A percentile compares a stretch with the other conserved stretches of the same genome.
Conservation (phyloP, 2,113 vertebrate species). For the Mesoclemmys tuberculata region DNA sequence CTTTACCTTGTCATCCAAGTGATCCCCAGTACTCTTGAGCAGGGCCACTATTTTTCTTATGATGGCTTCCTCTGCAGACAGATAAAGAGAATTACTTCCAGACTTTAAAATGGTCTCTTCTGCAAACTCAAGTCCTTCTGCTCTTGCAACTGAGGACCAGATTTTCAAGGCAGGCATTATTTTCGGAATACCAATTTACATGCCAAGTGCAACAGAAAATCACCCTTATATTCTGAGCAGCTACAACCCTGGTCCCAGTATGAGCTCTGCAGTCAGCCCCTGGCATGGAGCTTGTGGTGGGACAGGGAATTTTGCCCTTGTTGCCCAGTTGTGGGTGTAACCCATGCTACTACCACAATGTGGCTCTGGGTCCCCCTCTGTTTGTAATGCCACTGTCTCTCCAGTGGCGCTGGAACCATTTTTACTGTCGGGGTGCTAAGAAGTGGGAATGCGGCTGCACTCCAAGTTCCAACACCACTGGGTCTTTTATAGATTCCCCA, state of each 20-base stretch:
- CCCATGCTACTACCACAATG: neutral
- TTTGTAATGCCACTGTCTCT: neutral
- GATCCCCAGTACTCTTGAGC: conserved; percentile 83
- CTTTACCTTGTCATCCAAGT: conserved; percentile 86
- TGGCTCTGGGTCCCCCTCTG: neutral
- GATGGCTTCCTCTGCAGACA: conserved; percentile 76
- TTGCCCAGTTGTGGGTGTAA: neutral
- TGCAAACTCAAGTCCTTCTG: neutral
- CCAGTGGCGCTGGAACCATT: no score
- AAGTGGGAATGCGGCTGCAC: no score
- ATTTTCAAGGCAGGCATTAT: neutral
- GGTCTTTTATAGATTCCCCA: neutral
- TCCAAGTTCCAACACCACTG: no score
- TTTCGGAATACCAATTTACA: neutral
- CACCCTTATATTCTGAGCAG: neutral
- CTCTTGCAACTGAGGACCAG: neutral
- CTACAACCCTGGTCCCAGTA: neutral
- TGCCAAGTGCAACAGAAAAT: neutral
- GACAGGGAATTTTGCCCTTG: neutral
- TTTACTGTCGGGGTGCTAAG: no score
- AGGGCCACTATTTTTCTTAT: conserved; percentile 82
- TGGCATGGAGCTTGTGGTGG: neutral
- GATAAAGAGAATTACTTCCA: neutral
- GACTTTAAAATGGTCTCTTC: neutral
- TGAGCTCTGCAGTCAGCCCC: neutral